Evolutionary conservation across 2,797 vertebrate genomes (phyloP), one percentile per base, ranked within the genome.

Genomic region (Bradypodion ventrale): DNA sequence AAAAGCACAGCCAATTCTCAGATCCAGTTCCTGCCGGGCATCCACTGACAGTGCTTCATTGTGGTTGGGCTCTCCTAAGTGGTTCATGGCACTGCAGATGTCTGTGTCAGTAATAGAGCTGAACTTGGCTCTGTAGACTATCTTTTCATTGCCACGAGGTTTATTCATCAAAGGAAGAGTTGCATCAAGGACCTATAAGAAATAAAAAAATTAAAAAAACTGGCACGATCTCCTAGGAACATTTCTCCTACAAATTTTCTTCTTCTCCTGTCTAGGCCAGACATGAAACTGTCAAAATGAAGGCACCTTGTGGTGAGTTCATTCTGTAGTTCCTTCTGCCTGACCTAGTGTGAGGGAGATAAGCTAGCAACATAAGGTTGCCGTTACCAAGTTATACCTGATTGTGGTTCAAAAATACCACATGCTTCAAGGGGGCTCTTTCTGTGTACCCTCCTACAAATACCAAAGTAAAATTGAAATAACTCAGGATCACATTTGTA

Each of bases 51-150:
- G 94, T 0, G 98, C 98, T 88, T 99, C 98, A 0, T 99, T 99
- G 90, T 93, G 97, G 89, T 98, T 98, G n/a, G 98, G 98, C 83
- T 98, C 97, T 8, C 97, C 97, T 59, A 99, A 92, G 44, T 87
- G 89, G 88, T 97, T 97, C 98, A 99, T 99, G 89, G 98, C 98
- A 0, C 96, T 97, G 91, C 97, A 98, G 95, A 99, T 99, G 94
- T 99, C 98, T 0, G 97, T 97, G 94, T 99, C 98, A 0, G 98
- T 99, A 92, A 99, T 99, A 87, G 98, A 99, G 92, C 98, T 99
- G 95, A 99, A 99, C 84, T 97, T 98, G 80, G 98, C 98, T 68
- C 98, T 97, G 81, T 96, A 98, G 37, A 99, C 91, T 0, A 77
- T 97, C 87, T 88, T 95, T 83, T 98, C 97, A 0, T 90, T 89